Evolutionary conservation across 37 sponge, comb jelly and placozoan species (phyloP).

Genomic region (Spongilla lacustris): DNA sequence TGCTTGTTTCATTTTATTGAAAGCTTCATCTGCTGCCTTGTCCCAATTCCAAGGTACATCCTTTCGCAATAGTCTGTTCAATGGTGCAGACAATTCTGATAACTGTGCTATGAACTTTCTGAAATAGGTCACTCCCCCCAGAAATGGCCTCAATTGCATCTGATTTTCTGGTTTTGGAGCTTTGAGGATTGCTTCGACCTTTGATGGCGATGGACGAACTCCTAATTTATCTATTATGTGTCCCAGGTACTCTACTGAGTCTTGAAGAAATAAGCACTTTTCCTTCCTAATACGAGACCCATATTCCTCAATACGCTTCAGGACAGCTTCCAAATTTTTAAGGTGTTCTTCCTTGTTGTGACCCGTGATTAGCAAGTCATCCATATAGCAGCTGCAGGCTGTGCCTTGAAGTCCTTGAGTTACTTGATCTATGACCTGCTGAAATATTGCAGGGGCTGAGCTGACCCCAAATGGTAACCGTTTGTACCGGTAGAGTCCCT

Average conservation of each 20-base stretch:
- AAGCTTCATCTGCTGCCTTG: constrained; percentile 3
- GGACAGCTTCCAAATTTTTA: constrained; percentile 9
- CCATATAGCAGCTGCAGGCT: constrained; percentile 34
- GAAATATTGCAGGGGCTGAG: constrained; percentile 46
- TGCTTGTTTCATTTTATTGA: constrained; percentile 15
- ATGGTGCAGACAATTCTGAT: constrained; percentile 28
- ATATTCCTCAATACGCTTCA: constrained; percentile 2
- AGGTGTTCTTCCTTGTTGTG: constrained; percentile 26
- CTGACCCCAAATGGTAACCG: constrained; percentile 38
- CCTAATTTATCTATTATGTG: constrained; percentile 8
- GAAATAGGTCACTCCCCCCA: constrained; percentile 23
- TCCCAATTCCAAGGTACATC: constrained; percentile 29
- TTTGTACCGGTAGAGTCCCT: no score
- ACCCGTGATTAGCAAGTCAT: constrained; percentile 49
- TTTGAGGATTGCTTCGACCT: constrained; percentile 23
- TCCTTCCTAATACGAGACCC: constrained; percentile 9
- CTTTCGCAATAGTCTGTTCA: constrained; percentile 21
- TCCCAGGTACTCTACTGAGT: constrained; percentile 40
- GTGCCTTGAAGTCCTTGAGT: constrained; percentile 17
- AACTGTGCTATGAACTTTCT: constrained; percentile 35
- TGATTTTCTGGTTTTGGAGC: constrained; percentile 37
- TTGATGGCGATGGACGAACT: neutral
- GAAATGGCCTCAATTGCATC: constrained; percentile 24
- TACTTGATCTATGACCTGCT: constrained; percentile 23
- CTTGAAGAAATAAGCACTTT: constrained; percentile 49